Evolutionary conservation across 2,888 invertebrate species (phyloP).

Genomic region (Macroteleia sp.): DNA sequence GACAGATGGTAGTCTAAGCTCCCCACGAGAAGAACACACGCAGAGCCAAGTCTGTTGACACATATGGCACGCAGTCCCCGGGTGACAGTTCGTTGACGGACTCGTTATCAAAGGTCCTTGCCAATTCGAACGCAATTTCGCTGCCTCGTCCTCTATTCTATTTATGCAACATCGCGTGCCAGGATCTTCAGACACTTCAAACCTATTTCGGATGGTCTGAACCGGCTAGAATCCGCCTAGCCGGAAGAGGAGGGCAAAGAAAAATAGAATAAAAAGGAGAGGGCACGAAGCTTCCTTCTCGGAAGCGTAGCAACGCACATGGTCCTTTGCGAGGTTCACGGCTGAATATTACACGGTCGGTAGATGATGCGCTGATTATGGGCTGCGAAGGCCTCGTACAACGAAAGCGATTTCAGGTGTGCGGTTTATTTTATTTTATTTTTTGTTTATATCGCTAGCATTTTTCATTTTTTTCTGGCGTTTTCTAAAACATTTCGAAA

Average conservation of each 20-base stretch:
- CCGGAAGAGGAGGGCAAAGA: constrained; percentile 48
- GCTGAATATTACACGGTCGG: constrained; percentile 57
- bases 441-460: no score
- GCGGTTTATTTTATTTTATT: not conserved
- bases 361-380: constrained; percentile 61
- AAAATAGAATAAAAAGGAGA: no score
- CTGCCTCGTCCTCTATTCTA: not conserved
- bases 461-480: not conserved
- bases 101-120: constrained; percentile 25
- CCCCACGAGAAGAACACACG: constrained; percentile 49
- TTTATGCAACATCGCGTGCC: constrained; percentile 38
- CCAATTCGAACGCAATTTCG: not conserved
- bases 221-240: constrained; percentile 29
- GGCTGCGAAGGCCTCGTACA: constrained; percentile 29
- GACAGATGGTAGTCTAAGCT: constrained; percentile 75
- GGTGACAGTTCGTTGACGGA: constrained; percentile 38
- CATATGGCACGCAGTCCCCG: constrained; percentile 49
- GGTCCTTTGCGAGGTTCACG: constrained; percentile 59
- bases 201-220: constrained; percentile 21
- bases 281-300: constrained; percentile 68
- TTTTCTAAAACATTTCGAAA: not conserved
- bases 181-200: constrained; percentile 10
- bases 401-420: constrained; percentile 35
- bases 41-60: constrained; percentile 24
- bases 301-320: constrained; percentile 71